Evolutionary conservation across 2,888 invertebrate genomes (phyloP), one percentile per base, ranked within the genome.

Genomic region (Alentia gelatinosa): DNA sequence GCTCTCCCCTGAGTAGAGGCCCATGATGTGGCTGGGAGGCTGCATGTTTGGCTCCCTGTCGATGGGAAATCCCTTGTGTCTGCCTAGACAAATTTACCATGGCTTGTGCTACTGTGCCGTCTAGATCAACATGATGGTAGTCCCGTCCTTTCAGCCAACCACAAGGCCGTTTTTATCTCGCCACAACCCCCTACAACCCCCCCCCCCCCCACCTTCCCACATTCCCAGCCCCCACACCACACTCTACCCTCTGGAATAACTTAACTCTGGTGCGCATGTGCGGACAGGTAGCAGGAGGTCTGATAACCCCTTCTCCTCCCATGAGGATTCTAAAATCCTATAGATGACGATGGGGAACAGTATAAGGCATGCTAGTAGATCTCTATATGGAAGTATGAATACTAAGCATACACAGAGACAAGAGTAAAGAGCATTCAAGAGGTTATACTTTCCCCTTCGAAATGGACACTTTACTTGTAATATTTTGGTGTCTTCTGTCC

Each of bases 81-180:
- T 68, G 30, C 68, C 68, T 83, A 39, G 40, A 26, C 83, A 83
- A 83, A 83, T 83, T 83, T 83, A 39, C n/a, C 83, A 4, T 40
- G 83, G n/a, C 83, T 68, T 68, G 68, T 68, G 68, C 68, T 68
- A 68, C 68, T 68, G 68, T 56, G 56, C 56, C 56, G 56, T 56
- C n/a, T 56, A n/a, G 56, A n/a, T n/a, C n/a, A n/a, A n/a, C 56
- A 56, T n/a, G 23, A 56, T n/a, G 56, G n/a, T 1, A 56, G n/a
- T 19, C 56, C n/a, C 56, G 56, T 56, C 56, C 56, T n/a, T 56
- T 56, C 56, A 56, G 56, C n/a, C 3, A n/a, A n/a, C 56, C 56
- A 56, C 56, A 56, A 56, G 56, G 56, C 56, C 56, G 56, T 56
- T 56, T 56, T 56, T 56, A 56, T 56, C 56, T 56, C 19, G 23